These are phyloP conservation scores for Bettongia penicillata DNA, from an alignment of 2,113 vertebrate genomes.

Conservation along the genomic window DNA sequence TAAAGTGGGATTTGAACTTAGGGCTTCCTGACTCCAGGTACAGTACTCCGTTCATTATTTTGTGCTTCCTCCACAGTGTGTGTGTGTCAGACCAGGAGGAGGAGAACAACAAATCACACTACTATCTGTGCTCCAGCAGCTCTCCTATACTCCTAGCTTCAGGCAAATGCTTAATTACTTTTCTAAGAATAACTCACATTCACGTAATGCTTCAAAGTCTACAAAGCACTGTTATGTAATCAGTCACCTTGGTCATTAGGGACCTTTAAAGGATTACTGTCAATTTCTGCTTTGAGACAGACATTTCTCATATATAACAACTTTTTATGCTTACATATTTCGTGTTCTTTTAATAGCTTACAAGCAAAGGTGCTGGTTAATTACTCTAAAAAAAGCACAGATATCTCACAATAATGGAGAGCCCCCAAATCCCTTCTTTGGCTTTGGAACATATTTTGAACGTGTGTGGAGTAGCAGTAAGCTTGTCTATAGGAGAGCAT, in stretches of 20 bases:
- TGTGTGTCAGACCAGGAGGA: neutral
- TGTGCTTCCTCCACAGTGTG: neutral
- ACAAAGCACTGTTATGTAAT: neutral
- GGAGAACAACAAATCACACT: neutral
- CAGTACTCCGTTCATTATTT: neutral
- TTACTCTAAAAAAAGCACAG: neutral
- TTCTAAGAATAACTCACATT: constrained; percentile 3
- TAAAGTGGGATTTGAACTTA: neutral
- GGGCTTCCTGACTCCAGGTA: neutral
- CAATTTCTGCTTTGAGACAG: neutral
- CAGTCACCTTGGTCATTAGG: neutral
- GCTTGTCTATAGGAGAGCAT: neutral
- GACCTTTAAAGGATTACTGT: neutral
- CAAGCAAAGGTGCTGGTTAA: neutral
- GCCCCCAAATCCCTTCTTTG: neutral
- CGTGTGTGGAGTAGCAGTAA: neutral
- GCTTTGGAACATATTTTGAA: neutral
- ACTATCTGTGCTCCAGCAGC: neutral
- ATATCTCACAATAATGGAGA: neutral
- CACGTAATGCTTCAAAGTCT: neutral
- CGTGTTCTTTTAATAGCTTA: neutral
- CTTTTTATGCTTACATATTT: neutral
- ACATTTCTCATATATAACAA: neutral
- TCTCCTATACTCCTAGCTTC: neutral
- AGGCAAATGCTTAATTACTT: neutral